Conservation (phyloP, 2,113 vertebrate genomes). For the Hepsetus odoe region DNA sequence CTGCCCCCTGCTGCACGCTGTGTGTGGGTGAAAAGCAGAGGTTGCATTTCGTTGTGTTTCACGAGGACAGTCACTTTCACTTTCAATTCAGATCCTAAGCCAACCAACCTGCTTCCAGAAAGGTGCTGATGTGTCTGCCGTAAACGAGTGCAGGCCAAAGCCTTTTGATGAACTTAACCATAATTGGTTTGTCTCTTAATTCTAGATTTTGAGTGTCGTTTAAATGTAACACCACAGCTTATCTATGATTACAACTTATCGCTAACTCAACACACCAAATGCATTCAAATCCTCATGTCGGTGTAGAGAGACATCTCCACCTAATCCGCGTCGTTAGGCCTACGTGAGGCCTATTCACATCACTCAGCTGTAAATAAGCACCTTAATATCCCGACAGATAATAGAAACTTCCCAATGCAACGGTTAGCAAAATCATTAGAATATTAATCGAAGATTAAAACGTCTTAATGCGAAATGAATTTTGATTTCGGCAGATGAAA, state of each 20-base stretch:
- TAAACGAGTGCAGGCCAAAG: no score
- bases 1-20: no score
- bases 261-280: conserved; percentile 66
- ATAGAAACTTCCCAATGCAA: conserved; percentile 60
- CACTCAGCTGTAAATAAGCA: conserved; percentile 62
- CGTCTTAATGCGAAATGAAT: conserved; percentile 72
- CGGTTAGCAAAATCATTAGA: conserved; percentile 75
- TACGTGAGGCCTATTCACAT: conserved; percentile 59
- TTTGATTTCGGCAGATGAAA: conserved; percentile 75
- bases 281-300: conserved; percentile 74
- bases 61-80: no score
- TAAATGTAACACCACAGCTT: conserved; percentile 66
- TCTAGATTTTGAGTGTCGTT: conserved; percentile 55
- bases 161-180: not conserved
- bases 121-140: not conserved
- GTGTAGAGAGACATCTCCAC: conserved; percentile 63
- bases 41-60: no score
- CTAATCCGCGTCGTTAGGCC: conserved; percentile 63
- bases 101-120: not conserved
- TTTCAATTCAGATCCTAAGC: not conserved
- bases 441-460: conserved; percentile 80
- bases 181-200: conserved; percentile 46
- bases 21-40: no score
- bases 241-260: conserved; percentile 73
- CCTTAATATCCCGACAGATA: conserved; percentile 58